Evolutionary conservation across 2,113 vertebrate species (phyloP).

Genomic region (Cnemophilus loriae): DNA sequence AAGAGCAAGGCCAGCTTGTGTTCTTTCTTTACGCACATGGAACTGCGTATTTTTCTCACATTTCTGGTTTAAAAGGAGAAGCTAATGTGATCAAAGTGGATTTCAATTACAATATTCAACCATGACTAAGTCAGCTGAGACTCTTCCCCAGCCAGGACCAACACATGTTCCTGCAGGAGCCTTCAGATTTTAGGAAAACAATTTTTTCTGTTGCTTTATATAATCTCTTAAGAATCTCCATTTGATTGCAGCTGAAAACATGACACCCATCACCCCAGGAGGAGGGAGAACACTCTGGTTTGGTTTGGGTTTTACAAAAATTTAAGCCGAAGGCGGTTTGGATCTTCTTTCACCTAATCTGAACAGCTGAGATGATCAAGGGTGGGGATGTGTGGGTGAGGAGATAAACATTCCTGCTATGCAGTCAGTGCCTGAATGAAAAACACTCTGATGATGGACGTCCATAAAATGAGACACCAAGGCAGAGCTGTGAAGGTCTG

Average conservation of each 20-base stretch:
- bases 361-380: neutral
- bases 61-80: conserved; percentile 12
- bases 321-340: neutral
- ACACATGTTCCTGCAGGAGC: neutral
- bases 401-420: neutral
- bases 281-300: neutral
- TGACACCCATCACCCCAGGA: neutral
- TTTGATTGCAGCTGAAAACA: neutral
- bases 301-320: neutral
- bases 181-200: neutral
- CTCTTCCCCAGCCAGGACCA: neutral
- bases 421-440: neutral
- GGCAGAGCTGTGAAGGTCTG: neutral
- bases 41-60: neutral
- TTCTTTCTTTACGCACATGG: neutral
- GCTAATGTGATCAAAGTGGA: neutral
- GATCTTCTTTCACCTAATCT: neutral
- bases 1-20: neutral
- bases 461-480: neutral
- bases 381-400: neutral
- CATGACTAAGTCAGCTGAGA: neutral
- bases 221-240: neutral
- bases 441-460: neutral
- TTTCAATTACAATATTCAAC: neutral
- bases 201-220: neutral